Conservation (phyloP, 2,888 invertebrate species). For the Lycaena phlaeas region DNA sequence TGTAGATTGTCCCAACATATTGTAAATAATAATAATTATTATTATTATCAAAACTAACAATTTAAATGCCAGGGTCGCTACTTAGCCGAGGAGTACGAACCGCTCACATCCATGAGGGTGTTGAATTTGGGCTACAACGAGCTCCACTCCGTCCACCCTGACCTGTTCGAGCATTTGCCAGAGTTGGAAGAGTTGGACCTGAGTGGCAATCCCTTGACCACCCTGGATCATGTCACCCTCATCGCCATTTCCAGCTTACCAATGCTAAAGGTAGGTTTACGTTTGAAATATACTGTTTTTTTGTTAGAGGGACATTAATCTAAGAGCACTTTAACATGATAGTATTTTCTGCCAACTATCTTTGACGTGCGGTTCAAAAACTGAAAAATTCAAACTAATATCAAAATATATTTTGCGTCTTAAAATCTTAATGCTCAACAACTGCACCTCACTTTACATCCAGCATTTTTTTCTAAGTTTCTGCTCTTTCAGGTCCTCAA, state of each 20-base stretch:
- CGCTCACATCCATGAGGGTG: constrained; percentile 69
- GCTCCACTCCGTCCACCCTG: constrained; percentile 78
- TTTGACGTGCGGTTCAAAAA: too few relatives aligned
- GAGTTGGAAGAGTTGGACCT: constrained; percentile 78
- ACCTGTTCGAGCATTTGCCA: constrained; percentile 83
- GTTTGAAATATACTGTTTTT: too few relatives aligned
- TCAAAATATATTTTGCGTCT: too few relatives aligned
- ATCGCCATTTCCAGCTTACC: constrained; percentile 78
- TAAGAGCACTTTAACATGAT: too few relatives aligned
- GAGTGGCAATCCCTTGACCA: constrained; percentile 81
- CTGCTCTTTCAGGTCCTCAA: constrained; percentile 77
- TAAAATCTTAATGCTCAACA: too few relatives aligned
- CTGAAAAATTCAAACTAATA: too few relatives aligned
- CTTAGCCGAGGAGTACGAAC: constrained; percentile 71
- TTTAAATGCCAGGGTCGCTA: constrained; percentile 33
- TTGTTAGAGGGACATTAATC: background rate
- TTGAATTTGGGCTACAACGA: constrained; percentile 80
- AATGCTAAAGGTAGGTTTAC: constrained; percentile 75
- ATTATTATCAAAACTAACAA: background rate
- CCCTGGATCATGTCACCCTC: constrained; percentile 75
- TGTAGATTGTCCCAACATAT: too few relatives aligned
- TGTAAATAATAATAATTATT: too few relatives aligned
- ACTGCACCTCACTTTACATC: too few relatives aligned
- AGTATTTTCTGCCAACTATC: too few relatives aligned
- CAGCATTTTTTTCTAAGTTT: too few relatives aligned